A percentile compares a stretch with the other conserved stretches of the same genome.
Evolutionary conservation across 2,113 vertebrate genomes (phyloP).

Genomic region (Brachyhypopomus occidentalis): DNA sequence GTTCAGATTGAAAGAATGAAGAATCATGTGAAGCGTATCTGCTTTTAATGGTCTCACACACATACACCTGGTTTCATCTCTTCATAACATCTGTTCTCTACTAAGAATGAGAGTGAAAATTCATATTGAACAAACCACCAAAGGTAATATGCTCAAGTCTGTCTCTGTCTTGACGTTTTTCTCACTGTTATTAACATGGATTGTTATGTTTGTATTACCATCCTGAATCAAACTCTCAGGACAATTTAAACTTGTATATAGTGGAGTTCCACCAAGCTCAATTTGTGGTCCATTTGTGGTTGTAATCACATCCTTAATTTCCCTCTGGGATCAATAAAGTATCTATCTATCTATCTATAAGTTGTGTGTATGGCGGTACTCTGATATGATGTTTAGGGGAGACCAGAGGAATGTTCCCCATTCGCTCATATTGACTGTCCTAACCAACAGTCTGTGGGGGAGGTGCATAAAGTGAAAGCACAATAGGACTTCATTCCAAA

Average conservation of each 20-base stretch:
- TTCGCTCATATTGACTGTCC: neutral
- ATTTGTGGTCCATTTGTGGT: neutral
- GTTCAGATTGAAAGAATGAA: neutral
- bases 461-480: neutral
- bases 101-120: no score
- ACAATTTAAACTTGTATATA: neutral
- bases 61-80: no score
- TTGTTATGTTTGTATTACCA: neutral
- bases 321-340: no score
- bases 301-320: neutral
- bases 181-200: neutral
- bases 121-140: neutral
- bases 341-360: no score
- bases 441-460: neutral
- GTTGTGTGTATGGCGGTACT: neutral
- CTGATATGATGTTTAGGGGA: neutral
- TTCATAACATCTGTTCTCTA: no score
- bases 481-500: neutral
- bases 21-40: no score
- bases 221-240: no score
- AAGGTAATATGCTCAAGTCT: neutral
- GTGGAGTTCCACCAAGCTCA: neutral
- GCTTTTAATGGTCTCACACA: no score
- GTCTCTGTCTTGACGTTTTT: neutral
- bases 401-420: neutral